Evolutionary conservation across 1,140 invertebrate species (phyloP).

Genomic region (Hirudo medicinalis): DNA sequence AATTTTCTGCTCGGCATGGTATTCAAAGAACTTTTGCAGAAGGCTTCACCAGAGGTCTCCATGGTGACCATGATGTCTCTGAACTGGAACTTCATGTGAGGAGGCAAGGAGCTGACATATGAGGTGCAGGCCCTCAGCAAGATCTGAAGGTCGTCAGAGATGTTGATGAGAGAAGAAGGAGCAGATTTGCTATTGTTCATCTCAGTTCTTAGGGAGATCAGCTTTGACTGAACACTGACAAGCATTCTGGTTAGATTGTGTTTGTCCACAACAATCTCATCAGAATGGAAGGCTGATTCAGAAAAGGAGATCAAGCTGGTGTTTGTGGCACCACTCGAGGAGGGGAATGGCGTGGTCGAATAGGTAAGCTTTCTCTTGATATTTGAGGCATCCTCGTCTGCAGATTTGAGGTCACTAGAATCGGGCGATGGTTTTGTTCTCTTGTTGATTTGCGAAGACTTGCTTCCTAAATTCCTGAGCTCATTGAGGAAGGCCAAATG

Average conservation of each 20-base stretch:
- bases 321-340: too few species aligned
- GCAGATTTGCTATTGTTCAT: too few species aligned
- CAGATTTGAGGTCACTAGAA: constrained; percentile 27
- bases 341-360: too few species aligned
- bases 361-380: background rate
- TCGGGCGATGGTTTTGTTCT: constrained; percentile 25
- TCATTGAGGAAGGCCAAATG: constrained; percentile 18
- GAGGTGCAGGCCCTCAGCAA: constrained; percentile 34
- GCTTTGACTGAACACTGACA: too few species aligned
- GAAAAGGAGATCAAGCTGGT: too few species aligned
- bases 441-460: constrained; percentile 9
- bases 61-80: constrained; percentile 67
- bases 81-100: constrained; percentile 74
- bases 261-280: too few species aligned
- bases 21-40: constrained; percentile 53
- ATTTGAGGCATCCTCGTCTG: constrained; percentile 29
- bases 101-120: constrained; percentile 48
- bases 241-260: too few species aligned
- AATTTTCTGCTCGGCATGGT: constrained; percentile 41
- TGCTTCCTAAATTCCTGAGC: constrained; percentile 15
- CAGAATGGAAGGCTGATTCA: too few species aligned
- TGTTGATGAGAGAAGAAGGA: constrained; percentile 18
- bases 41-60: constrained; percentile 60
- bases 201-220: too few species aligned
- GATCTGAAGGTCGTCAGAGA: constrained; percentile 35